phyloP scores from a whole-genome alignment of 2,113 vertebrate species.

The Cyphomyrus plagiostoma region DNA sequence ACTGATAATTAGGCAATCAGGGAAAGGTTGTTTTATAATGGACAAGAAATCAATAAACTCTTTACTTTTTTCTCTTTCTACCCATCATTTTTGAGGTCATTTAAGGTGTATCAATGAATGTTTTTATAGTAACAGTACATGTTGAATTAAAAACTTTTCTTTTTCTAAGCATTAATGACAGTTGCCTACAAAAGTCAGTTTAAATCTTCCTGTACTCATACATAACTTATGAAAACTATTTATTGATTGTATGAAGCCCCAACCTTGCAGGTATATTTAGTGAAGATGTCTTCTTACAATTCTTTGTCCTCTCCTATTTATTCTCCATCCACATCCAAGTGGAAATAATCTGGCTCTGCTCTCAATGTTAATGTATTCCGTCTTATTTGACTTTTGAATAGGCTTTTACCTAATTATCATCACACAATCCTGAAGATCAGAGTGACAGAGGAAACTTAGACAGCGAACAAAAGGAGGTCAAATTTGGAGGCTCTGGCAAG shows the following conservation, averaged over 20 bases:
- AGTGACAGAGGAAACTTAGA: conserved; percentile 62
- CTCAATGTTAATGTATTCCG: conserved; percentile 87
- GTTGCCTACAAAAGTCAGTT: conserved; percentile 38
- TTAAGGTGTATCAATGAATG: not conserved
- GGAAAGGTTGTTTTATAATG: not conserved
- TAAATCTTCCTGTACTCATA: conserved; percentile 32
- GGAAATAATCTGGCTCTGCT: conserved; percentile 64
- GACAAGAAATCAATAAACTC: not conserved
- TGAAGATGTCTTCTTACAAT: not conserved
- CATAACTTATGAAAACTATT: not conserved
- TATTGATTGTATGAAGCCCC: not conserved
- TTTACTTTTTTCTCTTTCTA: not conserved
- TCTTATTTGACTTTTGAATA: conserved; percentile 97
- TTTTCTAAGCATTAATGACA: not conserved
- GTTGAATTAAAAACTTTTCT: not conserved
- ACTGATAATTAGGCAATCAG: not conserved
- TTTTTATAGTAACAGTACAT: not conserved
- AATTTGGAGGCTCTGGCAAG: conserved; percentile 65
- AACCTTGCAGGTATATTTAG: conserved; percentile 13
- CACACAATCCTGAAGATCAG: conserved; percentile 72
- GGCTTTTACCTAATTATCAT: conserved; percentile 89
- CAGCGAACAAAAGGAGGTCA: conserved; percentile 79
- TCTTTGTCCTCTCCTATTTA: conserved; percentile 71
- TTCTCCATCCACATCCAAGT: conserved; percentile 68
- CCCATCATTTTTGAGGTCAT: not conserved